A percentile compares a stretch with the other conserved stretches of the same genome.
Conservation (phyloP, 1,140 invertebrate genomes). For the Oscheius sp. region DNA sequence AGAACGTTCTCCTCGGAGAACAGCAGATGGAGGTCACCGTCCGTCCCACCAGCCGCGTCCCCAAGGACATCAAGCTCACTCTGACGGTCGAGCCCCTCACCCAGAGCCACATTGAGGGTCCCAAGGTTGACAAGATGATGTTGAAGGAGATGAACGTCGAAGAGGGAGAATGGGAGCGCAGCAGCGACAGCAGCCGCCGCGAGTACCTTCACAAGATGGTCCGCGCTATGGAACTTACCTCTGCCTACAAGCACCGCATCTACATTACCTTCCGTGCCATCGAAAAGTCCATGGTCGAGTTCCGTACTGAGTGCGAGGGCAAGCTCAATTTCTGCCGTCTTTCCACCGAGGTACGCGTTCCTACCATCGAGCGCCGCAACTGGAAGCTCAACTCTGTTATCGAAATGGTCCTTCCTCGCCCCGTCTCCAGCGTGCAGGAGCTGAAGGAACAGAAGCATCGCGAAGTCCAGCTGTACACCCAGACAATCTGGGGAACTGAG, state of each 20-base stretch:
- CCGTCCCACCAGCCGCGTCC: background rate
- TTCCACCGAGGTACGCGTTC: background rate
- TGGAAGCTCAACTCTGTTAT: conserved; percentile 25
- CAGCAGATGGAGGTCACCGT: conserved; percentile 22
- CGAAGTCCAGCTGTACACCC: conserved; percentile 14
- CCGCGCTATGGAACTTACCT: conserved; percentile 10
- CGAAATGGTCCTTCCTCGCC: conserved; percentile 6
- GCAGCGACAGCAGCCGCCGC: conserved; percentile 15
- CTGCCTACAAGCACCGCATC: conserved; percentile 21
- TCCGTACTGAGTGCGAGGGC: conserved; percentile 26
- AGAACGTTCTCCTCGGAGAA: conserved; percentile 26
- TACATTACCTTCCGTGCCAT: conserved; percentile 3
- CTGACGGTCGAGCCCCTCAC: background rate
- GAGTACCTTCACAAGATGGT: conserved; percentile 23
- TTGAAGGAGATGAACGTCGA: conserved; percentile 23
- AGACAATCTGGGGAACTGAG: conserved; percentile 36
- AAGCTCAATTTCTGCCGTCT: conserved; percentile 19
- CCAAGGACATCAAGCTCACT: background rate
- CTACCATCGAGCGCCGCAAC: background rate
- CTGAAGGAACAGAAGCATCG: conserved; percentile 29
- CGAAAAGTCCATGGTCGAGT: conserved; percentile 4
- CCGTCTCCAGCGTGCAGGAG: conserved; percentile 7
- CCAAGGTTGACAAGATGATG: conserved; percentile 14
- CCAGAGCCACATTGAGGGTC: background rate
- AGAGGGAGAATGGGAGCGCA: conserved; percentile 14